Percentiles rank a stretch among this genome's conserved stretches.
Conservation (phyloP, 2,888 invertebrate genomes). For the Philaethria dido region DNA sequence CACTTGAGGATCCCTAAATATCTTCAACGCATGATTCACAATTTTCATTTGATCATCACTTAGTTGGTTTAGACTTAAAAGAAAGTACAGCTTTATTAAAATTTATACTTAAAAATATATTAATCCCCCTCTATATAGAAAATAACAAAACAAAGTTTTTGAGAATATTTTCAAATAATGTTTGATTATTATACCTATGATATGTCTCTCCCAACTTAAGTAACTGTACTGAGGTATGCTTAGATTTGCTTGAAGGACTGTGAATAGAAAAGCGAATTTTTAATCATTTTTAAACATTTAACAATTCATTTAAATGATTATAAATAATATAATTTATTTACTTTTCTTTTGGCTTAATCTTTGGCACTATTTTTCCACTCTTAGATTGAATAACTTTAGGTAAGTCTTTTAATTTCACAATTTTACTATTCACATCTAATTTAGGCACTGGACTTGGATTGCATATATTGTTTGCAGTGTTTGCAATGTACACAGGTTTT, state of each 20-base stretch:
- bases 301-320: not conserved
- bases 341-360: constrained; percentile 76
- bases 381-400: constrained; percentile 52
- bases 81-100: not conserved
- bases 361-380: constrained; percentile 66
- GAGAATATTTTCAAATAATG: not conserved
- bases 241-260: constrained; percentile 51
- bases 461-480: constrained; percentile 29
- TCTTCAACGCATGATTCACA: constrained; percentile 73
- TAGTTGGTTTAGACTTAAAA: constrained; percentile 69
- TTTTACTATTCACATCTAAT: constrained; percentile 71
- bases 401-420: constrained; percentile 68
- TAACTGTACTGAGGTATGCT: constrained; percentile 72
- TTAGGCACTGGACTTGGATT: constrained; percentile 52
- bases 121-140: not conserved
- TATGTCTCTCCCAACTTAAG: constrained; percentile 76
- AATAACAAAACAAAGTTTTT: not conserved
- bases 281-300: constrained; percentile 1
- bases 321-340: constrained; percentile 52
- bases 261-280: constrained; percentile 46
- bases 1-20: constrained; percentile 69
- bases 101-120: not conserved
- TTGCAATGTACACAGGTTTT: constrained; percentile 59
- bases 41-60: constrained; percentile 73
- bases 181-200: constrained; percentile 61